phyloP scores from a whole-genome alignment of 2,888 invertebrate genomes.

The Lissocephala sabroskyi region DNA sequence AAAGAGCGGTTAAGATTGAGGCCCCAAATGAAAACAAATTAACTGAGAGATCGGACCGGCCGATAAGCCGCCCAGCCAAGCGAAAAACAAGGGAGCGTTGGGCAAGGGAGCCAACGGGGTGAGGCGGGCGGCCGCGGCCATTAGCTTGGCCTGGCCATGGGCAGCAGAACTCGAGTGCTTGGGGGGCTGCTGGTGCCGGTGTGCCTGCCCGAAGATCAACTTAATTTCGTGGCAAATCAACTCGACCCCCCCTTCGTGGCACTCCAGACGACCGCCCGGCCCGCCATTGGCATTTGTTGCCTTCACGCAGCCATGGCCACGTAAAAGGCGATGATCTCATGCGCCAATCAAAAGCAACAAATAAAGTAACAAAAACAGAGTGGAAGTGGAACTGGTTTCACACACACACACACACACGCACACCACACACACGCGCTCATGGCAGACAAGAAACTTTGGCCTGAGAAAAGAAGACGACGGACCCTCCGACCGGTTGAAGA shows the following conservation, averaged over 20 bases:
- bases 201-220: slow-evolving; percentile 45
- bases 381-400: slow-evolving; percentile 42
- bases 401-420: slow-evolving; percentile 31
- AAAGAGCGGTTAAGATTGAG: background rate
- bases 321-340: slow-evolving; percentile 65
- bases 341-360: slow-evolving; percentile 46
- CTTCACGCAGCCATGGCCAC: slow-evolving; percentile 59
- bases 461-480: background rate
- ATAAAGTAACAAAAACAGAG: slow-evolving; percentile 23
- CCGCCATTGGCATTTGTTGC: slow-evolving; percentile 34
- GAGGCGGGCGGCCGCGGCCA: background rate
- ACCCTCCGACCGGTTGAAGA: slow-evolving; percentile 34
- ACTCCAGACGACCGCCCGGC: too few species aligned
- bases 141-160: background rate
- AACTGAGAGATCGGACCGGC: slow-evolving; percentile 50
- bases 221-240: slow-evolving; percentile 65
- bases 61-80: slow-evolving; percentile 33
- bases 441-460: slow-evolving; percentile 2
- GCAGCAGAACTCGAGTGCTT: background rate
- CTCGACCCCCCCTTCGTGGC: slow-evolving; percentile 20
- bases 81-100: slow-evolving; percentile 10
- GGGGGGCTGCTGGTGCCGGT: too few species aligned
- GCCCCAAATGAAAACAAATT: slow-evolving; percentile 61
- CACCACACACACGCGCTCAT: slow-evolving; percentile 1
- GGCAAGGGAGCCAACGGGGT: slow-evolving; percentile 2